Evolutionary conservation across 2,888 invertebrate genomes (phyloP).

Genomic region (Tubiluchus corallicola): DNA sequence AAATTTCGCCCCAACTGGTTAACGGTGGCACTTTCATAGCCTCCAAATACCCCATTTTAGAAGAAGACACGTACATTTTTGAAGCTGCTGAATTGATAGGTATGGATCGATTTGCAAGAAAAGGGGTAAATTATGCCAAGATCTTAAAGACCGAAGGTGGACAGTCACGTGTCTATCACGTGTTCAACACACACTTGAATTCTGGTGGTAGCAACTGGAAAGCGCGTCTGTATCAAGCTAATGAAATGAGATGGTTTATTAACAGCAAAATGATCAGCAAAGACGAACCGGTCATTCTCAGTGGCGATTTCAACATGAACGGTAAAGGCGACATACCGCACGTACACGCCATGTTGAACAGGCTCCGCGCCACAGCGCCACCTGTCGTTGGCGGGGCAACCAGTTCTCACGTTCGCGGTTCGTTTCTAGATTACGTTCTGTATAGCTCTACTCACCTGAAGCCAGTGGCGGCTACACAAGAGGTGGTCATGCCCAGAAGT

Average conservation of each 20-base stretch:
- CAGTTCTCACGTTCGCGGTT: background rate
- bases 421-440: background rate
- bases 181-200: background rate
- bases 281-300: background rate
- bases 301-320: constrained; percentile 3
- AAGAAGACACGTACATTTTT: constrained; percentile 5
- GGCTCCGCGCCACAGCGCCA: background rate
- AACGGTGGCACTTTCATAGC: constrained; percentile 12
- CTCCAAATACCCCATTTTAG: constrained; percentile 10
- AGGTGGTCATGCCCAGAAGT: background rate
- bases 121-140: background rate
- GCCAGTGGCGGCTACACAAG: background rate
- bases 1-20: background rate
- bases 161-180: background rate
- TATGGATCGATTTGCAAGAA: background rate
- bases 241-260: background rate
- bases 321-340: background rate
- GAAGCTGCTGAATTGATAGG: constrained; percentile 1
- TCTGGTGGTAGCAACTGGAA: background rate
- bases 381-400: background rate
- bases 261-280: background rate
- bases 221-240: background rate
- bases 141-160: background rate
- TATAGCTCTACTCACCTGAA: background rate
- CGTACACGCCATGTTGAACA: background rate